These are phyloP conservation scores for Leptocoma aspasia DNA, from an alignment of 2,113 vertebrate species.

Conservation along the genomic window DNA sequence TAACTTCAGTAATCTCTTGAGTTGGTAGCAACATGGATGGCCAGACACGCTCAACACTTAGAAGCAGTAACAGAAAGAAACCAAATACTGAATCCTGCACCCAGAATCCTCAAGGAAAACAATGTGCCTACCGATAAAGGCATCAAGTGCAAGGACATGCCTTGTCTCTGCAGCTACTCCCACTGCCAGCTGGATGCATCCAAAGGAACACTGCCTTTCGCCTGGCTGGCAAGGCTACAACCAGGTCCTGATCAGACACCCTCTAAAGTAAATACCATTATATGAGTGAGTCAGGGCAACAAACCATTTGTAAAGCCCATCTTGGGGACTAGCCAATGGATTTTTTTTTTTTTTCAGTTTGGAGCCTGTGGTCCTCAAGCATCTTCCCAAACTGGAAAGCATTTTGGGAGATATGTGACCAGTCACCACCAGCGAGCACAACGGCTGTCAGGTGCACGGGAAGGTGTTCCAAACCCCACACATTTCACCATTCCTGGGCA, in stretches of 20 bases:
- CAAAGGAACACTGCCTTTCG: background rate
- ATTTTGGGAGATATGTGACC: too few relatives aligned
- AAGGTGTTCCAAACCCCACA: background rate
- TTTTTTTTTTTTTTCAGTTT: background rate
- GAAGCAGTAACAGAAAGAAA: background rate
- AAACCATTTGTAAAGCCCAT: background rate
- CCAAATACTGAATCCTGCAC: background rate
- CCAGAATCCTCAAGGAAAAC: background rate
- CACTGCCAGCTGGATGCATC: background rate
- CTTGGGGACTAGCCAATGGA: too few relatives aligned
- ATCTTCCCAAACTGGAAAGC: background rate
- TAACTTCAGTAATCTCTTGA: background rate
- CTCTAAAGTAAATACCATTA: background rate
- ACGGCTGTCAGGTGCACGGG: background rate
- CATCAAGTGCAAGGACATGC: background rate
- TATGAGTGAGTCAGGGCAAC: background rate
- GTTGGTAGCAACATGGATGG: background rate
- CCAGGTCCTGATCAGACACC: background rate
- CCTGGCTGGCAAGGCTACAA: background rate
- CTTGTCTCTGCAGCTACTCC: background rate
- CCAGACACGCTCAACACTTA: background rate
- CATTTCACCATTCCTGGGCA: background rate
- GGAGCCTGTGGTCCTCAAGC: background rate
- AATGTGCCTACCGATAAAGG: background rate
- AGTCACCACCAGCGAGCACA: accelerated